Evolutionary conservation across 2,797 vertebrate genomes (phyloP).

Genomic region (Scolopax rusticola): DNA sequence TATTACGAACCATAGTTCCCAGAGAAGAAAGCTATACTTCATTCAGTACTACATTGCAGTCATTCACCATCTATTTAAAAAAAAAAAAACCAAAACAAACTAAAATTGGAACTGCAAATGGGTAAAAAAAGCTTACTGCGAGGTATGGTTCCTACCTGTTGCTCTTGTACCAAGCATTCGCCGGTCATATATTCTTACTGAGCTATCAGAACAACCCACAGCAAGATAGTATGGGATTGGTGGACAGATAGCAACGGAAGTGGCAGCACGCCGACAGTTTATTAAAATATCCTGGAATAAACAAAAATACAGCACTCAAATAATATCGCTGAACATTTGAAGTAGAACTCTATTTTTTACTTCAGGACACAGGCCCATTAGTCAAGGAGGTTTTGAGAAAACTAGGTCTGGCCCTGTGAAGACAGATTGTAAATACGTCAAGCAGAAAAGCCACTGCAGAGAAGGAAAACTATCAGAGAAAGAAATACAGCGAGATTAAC

Average conservation of each 20-base stretch:
- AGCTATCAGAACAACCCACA: constrained; percentile 98
- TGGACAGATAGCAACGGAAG: constrained; percentile 96
- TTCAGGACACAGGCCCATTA: neutral
- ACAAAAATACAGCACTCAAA: constrained; percentile 25
- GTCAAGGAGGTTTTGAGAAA: neutral
- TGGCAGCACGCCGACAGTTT: constrained; percentile 96
- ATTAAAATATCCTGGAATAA: constrained; percentile 94
- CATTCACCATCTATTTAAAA: neutral
- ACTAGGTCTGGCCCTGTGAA: neutral
- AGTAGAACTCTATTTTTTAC: neutral
- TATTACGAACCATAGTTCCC: neutral
- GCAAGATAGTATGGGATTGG: constrained; percentile 95
- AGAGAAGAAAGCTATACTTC: neutral
- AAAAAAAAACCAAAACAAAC: neutral
- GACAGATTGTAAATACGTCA: neutral
- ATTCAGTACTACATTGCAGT: neutral
- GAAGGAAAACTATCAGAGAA: neutral
- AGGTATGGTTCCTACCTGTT: constrained; percentile 82
- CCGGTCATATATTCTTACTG: constrained; percentile 96
- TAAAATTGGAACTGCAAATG: neutral
- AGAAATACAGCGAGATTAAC: neutral
- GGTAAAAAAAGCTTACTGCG: neutral
- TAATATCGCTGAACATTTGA: neutral
- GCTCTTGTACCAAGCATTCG: constrained; percentile 97
- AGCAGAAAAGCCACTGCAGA: neutral